phyloP scores from a whole-genome alignment of 2,113 vertebrate species.

The Saimiri boliviensis region DNA sequence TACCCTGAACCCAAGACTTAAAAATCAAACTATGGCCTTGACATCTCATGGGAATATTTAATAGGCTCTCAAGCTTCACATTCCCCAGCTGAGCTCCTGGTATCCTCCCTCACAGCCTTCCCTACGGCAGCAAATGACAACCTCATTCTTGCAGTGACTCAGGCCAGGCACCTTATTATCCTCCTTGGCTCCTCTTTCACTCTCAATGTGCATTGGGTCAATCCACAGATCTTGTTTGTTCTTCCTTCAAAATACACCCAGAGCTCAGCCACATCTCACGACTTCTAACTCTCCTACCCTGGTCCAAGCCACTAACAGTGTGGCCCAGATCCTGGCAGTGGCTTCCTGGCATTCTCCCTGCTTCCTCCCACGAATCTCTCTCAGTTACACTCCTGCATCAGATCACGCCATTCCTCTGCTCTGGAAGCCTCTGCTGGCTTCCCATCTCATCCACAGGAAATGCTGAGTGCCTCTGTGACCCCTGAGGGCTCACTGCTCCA shows the following conservation, averaged over 20 bases:
- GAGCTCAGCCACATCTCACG: neutral
- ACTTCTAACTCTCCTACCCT: too few relatives aligned
- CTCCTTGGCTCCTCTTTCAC: neutral
- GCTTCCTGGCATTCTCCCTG: neutral
- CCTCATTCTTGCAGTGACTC: neutral
- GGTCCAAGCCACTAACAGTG: neutral
- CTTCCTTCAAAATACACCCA: neutral
- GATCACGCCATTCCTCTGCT: neutral
- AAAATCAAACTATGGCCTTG: neutral
- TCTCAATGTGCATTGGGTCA: rapidly evolving
- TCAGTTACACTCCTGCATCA: neutral
- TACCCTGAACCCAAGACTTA: neutral
- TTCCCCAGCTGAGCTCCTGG: neutral
- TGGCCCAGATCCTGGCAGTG: neutral
- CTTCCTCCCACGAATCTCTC: neutral
- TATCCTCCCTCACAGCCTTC: rapidly evolving
- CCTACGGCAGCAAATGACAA: rapidly evolving
- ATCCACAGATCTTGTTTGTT: neutral
- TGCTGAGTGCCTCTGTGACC: rapidly evolving
- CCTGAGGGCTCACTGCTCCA: rapidly evolving
- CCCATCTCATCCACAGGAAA: neutral
- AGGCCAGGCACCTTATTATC: neutral
- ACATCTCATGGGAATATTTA: neutral
- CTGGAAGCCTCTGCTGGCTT: neutral
- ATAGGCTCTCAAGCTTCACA: neutral